These are phyloP conservation scores for Dendrolimus pini DNA, from an alignment of 2,888 invertebrate genomes.

Conservation along the genomic window DNA sequence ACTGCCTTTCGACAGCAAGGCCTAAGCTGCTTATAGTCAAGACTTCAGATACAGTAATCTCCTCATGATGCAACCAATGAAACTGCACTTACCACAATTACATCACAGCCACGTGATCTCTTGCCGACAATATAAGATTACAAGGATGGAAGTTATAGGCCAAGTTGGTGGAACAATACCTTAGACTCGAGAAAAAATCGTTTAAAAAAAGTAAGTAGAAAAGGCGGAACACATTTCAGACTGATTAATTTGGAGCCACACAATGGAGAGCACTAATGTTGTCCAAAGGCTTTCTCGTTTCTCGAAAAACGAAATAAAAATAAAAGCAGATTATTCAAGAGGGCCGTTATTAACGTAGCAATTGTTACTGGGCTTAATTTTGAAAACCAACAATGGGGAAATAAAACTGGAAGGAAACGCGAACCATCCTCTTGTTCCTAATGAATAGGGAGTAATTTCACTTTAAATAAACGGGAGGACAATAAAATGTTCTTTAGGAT, in stretches of 20 bases:
- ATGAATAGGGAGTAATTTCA: slow-evolving; percentile 72
- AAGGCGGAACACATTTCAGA: slow-evolving; percentile 21
- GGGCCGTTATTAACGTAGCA: slow-evolving; percentile 68
- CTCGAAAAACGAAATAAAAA: slow-evolving; percentile 30
- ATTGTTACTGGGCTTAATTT: slow-evolving; percentile 70
- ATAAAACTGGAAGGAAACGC: slow-evolving; percentile 63
- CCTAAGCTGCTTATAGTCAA: too few species aligned
- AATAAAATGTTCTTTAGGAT: slow-evolving; percentile 66
- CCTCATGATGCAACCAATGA: too few species aligned
- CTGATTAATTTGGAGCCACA: slow-evolving; percentile 29
- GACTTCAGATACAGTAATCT: too few species aligned
- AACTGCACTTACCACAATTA: too few species aligned
- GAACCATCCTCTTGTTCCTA: slow-evolving; percentile 54
- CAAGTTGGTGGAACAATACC: too few species aligned
- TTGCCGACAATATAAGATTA: too few species aligned
- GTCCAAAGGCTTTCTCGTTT: slow-evolving; percentile 32
- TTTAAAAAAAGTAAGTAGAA: slow-evolving; percentile 8
- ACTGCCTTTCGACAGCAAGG: too few species aligned
- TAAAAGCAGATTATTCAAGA: slow-evolving; percentile 52
- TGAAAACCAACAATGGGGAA: slow-evolving; percentile 69
- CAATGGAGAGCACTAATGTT: slow-evolving; percentile 29
- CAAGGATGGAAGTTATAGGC: too few species aligned
- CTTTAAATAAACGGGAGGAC: slow-evolving; percentile 68
- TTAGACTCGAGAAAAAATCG: background rate
- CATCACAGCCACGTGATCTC: too few species aligned